Percentiles rank a stretch among this genome's conserved stretches.
Evolutionary conservation across 2,888 invertebrate genomes (phyloP).

Genomic region (Pterostichus madidus): DNA sequence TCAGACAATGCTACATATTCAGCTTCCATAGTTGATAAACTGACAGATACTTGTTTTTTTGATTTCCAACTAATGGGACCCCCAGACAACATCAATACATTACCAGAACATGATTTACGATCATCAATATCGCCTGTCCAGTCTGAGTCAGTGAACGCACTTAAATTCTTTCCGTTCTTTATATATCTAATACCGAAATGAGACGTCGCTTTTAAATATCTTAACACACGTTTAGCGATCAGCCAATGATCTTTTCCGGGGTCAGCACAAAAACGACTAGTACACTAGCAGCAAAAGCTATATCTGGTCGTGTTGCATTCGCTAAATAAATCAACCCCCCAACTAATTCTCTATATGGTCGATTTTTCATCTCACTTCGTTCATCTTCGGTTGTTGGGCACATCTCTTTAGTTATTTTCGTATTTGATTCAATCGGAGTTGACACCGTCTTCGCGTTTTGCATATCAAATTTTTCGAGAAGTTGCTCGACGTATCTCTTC

Average conservation of each 20-base stretch:
- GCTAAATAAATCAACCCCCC: constrained; percentile 69
- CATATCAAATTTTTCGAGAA: constrained; percentile 67
- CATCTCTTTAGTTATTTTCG: constrained; percentile 67
- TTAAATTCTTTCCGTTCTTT: constrained; percentile 51
- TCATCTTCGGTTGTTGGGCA: constrained; percentile 29
- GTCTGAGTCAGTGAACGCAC: constrained; percentile 68
- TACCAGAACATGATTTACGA: constrained; percentile 67
- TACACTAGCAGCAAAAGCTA: constrained; percentile 67
- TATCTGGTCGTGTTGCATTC: constrained; percentile 68
- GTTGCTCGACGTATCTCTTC: constrained; percentile 67
- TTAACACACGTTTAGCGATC: constrained; percentile 67
- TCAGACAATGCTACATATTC: constrained; percentile 3
- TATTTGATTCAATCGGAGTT: constrained; percentile 68
- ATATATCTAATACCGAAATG: constrained; percentile 67
- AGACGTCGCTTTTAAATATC: constrained; percentile 36
- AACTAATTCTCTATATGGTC: constrained; percentile 68
- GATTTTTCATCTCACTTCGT: constrained; percentile 5
- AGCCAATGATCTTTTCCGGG: constrained; percentile 59
- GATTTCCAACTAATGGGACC: constrained; percentile 61
- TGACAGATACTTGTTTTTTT: constrained; percentile 4
- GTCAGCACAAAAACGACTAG: constrained; percentile 67
- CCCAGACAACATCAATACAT: constrained; percentile 61
- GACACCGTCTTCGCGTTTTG: constrained; percentile 49
- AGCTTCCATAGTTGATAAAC: constrained; percentile 40
- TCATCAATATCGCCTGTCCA: constrained; percentile 68